These are phyloP conservation scores for Cosmia pyralina DNA, from an alignment of 2,888 invertebrate genomes.

Conservation along the genomic window DNA sequence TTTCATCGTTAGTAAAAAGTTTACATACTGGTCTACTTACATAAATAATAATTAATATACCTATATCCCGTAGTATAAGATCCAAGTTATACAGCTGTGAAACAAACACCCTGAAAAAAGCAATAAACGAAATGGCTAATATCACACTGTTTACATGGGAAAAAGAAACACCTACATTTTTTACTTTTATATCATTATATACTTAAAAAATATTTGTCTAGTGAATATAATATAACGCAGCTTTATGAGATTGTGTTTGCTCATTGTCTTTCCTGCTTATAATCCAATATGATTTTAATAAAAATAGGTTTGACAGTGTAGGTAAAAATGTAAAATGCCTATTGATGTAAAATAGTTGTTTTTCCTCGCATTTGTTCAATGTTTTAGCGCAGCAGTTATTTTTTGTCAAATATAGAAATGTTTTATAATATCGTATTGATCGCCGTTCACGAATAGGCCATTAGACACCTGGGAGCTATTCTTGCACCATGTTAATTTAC, in stretches of 20 bases:
- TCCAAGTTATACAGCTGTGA: conserved; percentile 32
- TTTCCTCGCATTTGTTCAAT: conserved; percentile 10
- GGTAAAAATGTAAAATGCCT: conserved; percentile 6
- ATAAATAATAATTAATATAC: conserved; percentile 22
- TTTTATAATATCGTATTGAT: conserved; percentile 20
- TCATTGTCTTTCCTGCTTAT: conserved; percentile 53
- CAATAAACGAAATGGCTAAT: conserved; percentile 29
- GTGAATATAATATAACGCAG: conserved; percentile 53
- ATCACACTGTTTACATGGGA: conserved; percentile 31
- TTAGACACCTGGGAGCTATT: conserved; percentile 6
- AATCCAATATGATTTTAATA: conserved; percentile 23
- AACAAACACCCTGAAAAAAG: conserved; percentile 23
- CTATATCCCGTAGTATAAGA: conserved; percentile 50
- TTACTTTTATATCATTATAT: conserved; percentile 61
- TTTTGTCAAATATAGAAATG: conserved; percentile 4
- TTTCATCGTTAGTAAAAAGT: conserved; percentile 22
- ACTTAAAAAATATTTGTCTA: conserved; percentile 44
- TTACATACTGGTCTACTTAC: conserved; percentile 26
- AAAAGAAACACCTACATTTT: conserved; percentile 49
- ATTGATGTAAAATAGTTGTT: not conserved
- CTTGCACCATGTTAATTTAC: conserved; percentile 14
- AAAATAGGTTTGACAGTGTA: conserved; percentile 21
- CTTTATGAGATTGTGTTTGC: conserved; percentile 56
- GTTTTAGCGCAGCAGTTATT: conserved; percentile 11
- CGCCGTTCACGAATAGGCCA: conserved; percentile 13